Conservation (phyloP, 1,140 invertebrate genomes). For the Rhysida immarginata region DNA sequence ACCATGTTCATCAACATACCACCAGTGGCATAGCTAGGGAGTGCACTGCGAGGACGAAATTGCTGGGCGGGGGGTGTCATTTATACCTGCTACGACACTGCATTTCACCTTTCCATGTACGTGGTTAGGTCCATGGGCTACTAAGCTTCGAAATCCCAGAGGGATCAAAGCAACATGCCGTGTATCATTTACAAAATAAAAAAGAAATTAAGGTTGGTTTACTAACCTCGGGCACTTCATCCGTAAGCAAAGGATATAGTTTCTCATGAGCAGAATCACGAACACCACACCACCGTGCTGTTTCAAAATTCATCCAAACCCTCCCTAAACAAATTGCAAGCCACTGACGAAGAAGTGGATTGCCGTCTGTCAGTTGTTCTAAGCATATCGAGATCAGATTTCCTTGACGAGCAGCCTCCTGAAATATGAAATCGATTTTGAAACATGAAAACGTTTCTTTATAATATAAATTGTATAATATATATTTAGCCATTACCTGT, state of each 20-base stretch:
- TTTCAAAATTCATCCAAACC: conserved; percentile 84
- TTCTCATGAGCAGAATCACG: conserved; percentile 93
- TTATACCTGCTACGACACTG: no score
- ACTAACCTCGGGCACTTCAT: conserved; percentile 64
- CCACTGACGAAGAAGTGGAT: conserved; percentile 69
- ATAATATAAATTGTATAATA: no score
- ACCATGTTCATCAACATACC: no score
- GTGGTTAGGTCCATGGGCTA: no score
- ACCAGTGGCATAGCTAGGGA: no score
- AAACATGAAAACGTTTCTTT: not conserved
- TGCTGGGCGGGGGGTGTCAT: no score
- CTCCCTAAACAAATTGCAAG: conserved; percentile 80
- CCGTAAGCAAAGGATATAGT: conserved; percentile 57
- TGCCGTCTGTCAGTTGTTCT: conserved; percentile 41
- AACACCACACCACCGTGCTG: conserved; percentile 87
- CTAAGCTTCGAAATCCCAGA: no score
- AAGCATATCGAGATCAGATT: conserved; percentile 76
- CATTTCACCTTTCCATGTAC: no score
- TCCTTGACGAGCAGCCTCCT: conserved; percentile 65
- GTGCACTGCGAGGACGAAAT: no score
- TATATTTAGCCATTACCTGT: conserved; percentile 43
- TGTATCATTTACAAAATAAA: conserved; percentile 6
- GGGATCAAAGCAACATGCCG: no score
- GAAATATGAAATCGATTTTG: conserved; percentile 1
- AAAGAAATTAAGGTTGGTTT: not conserved